Base-by-base conservation (phyloP, 1,140 invertebrate species). In the Heliconius nattereri region DNA sequence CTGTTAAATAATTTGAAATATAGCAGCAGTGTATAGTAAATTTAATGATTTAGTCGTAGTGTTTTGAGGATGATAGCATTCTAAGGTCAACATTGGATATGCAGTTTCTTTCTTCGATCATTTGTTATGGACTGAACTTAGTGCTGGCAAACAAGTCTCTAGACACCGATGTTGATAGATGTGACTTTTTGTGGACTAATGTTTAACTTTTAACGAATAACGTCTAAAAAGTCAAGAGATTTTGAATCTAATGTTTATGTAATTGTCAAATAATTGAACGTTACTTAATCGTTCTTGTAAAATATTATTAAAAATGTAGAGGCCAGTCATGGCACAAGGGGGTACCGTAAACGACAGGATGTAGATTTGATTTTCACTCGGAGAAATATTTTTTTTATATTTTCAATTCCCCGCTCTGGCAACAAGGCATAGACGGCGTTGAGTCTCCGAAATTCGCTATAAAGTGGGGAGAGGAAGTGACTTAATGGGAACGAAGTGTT, bases 31-130 rank as follows among this genome's bases (percentile, higher is more conserved):
- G 83, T 80, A 84, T 45, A 49, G 23, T 11, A 37, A 54, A 72
- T n/a, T 73, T 20, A 35, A n/a, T 0, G 23, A 16, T 71, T 45
- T 13, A 57, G 11, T 49, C 57, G 57, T 19, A 52, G 26, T 57
- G 35, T 49, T 80, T 83, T 75, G 13, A 35, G 23, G n/a, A 71
- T 52, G 81, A 82, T 79, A 81, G 80, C 85, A 79, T 87, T 73
- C 79, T 85, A 86, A 87, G 84, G 86, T 90, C 85, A 89, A 81
- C 82, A 78, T 84, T 87, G 82, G 81, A 85, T 85, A 75, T 85
- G 82, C 81, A 88, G 82, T 83, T 88, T 86, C 81, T 83, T 85
- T 86, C 81, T 85, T 81, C 78, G 66, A 82, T 78, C 76, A 86
- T 87, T 86, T 85, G 73, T 89, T 84, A 78, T 73, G 83, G 75